Evolutionary conservation across 2,113 vertebrate species (phyloP), one percentile per base, ranked within the genome.

Genomic region (Anas platyrhynchos): DNA sequence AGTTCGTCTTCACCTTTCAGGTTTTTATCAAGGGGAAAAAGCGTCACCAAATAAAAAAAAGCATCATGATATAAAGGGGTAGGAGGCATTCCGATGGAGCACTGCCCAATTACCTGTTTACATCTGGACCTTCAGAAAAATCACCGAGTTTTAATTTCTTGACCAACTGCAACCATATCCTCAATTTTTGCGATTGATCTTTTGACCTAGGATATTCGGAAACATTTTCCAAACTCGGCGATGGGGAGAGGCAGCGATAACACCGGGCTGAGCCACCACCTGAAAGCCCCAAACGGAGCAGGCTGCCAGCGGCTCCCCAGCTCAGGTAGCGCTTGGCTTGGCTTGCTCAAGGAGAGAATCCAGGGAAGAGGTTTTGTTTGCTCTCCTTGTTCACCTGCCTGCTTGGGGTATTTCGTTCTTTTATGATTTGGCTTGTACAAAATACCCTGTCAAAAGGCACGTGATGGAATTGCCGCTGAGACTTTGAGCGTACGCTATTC

Each of bases 361-460:
- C 0, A 88, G 63, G 20, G n/a, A 74, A 32, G 34, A 69, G 16
- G 1, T 78, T 89, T 54, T n/a, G 65, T 84, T 87, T 67, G 82
- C 46, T 62, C 43, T 48, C 34, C 7, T 69, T 65, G 63, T 21
- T 22, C 3, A 15, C 41, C 54, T n/a, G 26, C 61, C 55, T 31
- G 31, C 75, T 81, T 27, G 41, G 23, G 5, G n/a, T 71, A 59
- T 29, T 78, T 34, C 4, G 6, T 38, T 87, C 72, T 73, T 79
- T 71, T 81, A 62, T 26, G 44, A 94, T 41, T 61, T 2, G 22
- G 27, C n/a, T 69, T 50, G 83, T 67, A 81, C 75, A 91, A 94
- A 93, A 86, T 66, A 81, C 43, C 90, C 91, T 94, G 95, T 91
- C 87, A 94, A 93, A 84, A 77, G 31, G 80, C 87, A 29, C 4